Percentiles rank a stretch among this genome's conserved stretches.
These are phyloP conservation scores for Panurus biarmicus DNA, from an alignment of 2,113 vertebrate genomes.

Conservation along the genomic window DNA sequence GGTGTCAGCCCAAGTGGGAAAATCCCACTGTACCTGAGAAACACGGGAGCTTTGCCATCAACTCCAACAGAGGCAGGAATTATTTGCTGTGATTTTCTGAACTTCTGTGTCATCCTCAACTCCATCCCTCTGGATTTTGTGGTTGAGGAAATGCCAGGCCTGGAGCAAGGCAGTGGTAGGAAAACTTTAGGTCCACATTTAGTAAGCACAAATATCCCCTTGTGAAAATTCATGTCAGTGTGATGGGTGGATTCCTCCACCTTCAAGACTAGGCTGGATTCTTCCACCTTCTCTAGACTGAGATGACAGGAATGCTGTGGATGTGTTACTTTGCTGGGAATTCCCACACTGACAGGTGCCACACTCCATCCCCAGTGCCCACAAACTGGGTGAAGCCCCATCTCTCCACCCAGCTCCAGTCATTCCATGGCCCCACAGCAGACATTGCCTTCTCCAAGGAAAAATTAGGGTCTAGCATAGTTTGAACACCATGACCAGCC, in stretches of 20 bases:
- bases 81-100: neutral
- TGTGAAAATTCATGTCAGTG: neutral
- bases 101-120: neutral
- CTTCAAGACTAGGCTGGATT: neutral
- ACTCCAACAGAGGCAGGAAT: neutral
- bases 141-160: neutral
- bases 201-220: neutral
- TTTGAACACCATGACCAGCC: neutral
- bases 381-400: neutral
- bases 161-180: neutral
- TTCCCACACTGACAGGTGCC: neutral
- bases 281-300: neutral
- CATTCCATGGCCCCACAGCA: neutral
- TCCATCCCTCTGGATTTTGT: neutral
- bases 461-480: rapidly evolving
- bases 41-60: neutral
- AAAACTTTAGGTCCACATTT: neutral
- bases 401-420: neutral
- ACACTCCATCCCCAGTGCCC: neutral
- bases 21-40: neutral
- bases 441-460: neutral
- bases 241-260: neutral
- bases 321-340: neutral
- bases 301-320: neutral
- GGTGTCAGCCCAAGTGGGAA: neutral